phyloP scores from a whole-genome alignment of 2,888 invertebrate species.

The Drosophila ustulata region DNA sequence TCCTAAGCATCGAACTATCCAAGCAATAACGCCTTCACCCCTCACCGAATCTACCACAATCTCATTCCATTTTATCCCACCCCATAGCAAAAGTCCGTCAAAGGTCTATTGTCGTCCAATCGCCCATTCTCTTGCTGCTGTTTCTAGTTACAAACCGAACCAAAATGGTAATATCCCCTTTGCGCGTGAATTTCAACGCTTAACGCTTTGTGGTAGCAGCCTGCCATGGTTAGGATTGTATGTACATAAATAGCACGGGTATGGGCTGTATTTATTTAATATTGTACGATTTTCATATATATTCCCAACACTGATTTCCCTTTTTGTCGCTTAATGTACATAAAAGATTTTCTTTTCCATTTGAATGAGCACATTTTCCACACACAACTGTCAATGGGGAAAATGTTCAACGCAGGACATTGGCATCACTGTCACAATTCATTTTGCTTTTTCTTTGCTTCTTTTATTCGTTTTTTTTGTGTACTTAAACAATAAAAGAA shows the following conservation, averaged over 20 bases:
- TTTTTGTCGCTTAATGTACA: slow-evolving; percentile 81
- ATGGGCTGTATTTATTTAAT: slow-evolving; percentile 75
- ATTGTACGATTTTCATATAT: slow-evolving; percentile 75
- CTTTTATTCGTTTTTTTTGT: slow-evolving; percentile 39
- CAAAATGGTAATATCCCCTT: slow-evolving; percentile 41
- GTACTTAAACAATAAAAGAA: slow-evolving; percentile 67
- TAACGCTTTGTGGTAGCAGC: slow-evolving; percentile 73
- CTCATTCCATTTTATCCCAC: not conserved
- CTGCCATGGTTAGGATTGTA: slow-evolving; percentile 9
- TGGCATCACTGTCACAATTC: slow-evolving; percentile 64
- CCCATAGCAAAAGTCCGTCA: slow-evolving; percentile 5
- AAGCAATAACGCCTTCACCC: slow-evolving; percentile 42
- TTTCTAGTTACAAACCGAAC: slow-evolving; percentile 27
- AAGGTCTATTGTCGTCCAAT: slow-evolving; percentile 25
- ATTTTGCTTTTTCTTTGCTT: slow-evolving; percentile 39
- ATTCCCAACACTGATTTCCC: slow-evolving; percentile 77
- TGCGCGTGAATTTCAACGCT: slow-evolving; percentile 77
- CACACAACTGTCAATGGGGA: slow-evolving; percentile 77
- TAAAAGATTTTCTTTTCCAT: slow-evolving; percentile 81
- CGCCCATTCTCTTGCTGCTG: slow-evolving; percentile 24
- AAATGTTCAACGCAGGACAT: slow-evolving; percentile 48
- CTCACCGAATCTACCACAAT: slow-evolving; percentile 26
- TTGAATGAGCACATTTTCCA: slow-evolving; percentile 79
- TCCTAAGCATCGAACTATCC: slow-evolving; percentile 12
- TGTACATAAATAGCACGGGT: not conserved